Base-by-base conservation (phyloP, 2,113 vertebrate species). In the Platycercus adscitus region DNA sequence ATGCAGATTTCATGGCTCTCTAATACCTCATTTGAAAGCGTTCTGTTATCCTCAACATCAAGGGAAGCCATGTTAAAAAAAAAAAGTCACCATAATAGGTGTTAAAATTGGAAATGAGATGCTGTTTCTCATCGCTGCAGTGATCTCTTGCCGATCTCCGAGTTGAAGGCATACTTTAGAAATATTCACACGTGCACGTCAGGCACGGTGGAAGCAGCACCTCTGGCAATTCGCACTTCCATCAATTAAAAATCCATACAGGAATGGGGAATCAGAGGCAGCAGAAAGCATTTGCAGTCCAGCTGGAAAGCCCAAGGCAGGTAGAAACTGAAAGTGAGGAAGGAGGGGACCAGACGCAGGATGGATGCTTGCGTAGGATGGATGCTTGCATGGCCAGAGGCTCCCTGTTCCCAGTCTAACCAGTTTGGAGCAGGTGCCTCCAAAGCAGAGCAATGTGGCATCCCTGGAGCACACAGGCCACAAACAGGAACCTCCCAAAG, bases 371-470 rank as follows among this genome's bases (percentile, higher is more conserved):
- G 0, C 0, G 8, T n/a, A 56, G 55, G 47, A 50, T 15, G 63
- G 47, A 55, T 43, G 66, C 11, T 80, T 1, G 0, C 0, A 0
- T 24, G n/a, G 13, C 46, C 3, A 1, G 41, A 46, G 16, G 55
- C 14, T 66, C 20, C 31, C 55, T 39, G 35, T 39, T 10, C 33
- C 66, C 52, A 85, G 55, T 28, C 28, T 68, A 43, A 39, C 53
- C 44, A 58, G 49, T 41, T 9, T 39, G 46, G 50, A 70, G 25
- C 61, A 84, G 24, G 5, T 3, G 4, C 15, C 44, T 37, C 68
- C 50, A 41, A 24, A 64, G 28, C 52, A 58, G 63, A 76, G 63
- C 76, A 44, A 2, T 13, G 58, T 35, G 10, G 20, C 35, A 75
- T 25, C 65, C 37, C 31, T 28, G 60, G 64, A 81, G 60, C 4